These are phyloP conservation scores for Notoglanidium macrostoma DNA, from an alignment of 2,797 vertebrate genomes.

Conservation along the genomic window DNA sequence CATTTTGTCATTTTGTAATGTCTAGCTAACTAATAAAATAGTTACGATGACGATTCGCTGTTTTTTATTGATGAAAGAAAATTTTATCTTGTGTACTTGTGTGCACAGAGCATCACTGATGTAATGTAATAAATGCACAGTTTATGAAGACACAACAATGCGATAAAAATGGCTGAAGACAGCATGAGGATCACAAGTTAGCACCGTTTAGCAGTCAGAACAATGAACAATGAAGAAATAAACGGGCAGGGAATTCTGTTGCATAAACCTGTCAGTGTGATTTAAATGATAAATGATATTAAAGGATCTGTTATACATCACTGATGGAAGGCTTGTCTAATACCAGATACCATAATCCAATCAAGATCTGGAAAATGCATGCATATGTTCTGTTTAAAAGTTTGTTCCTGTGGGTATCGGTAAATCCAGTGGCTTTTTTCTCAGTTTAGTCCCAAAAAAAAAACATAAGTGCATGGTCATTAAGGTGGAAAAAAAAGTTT, in stretches of 20 bases:
- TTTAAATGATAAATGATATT: constrained; percentile 3
- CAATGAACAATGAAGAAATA: background rate
- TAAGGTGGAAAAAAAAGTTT: background rate
- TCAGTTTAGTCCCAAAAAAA: background rate
- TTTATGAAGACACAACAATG: background rate
- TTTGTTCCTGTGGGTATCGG: constrained; percentile 9
- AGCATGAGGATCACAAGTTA: background rate
- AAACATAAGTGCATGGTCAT: constrained; percentile 3
- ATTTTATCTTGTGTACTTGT: background rate
- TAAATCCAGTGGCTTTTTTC: background rate
- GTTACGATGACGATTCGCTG: background rate
- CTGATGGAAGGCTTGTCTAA: background rate
- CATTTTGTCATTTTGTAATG: constrained; percentile 3
- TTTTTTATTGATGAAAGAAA: background rate
- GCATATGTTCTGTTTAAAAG: background rate
- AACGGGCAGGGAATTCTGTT: background rate
- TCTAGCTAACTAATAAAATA: constrained; percentile 5
- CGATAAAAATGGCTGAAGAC: background rate
- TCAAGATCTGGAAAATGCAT: background rate
- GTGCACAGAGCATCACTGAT: background rate
- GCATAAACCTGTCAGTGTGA: background rate
- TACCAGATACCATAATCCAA: background rate
- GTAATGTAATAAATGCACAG: background rate
- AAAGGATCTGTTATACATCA: background rate
- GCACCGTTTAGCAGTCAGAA: background rate